Evolutionary conservation across 2,797 vertebrate species (phyloP).

Genomic region (Sternotherus odoratus): DNA sequence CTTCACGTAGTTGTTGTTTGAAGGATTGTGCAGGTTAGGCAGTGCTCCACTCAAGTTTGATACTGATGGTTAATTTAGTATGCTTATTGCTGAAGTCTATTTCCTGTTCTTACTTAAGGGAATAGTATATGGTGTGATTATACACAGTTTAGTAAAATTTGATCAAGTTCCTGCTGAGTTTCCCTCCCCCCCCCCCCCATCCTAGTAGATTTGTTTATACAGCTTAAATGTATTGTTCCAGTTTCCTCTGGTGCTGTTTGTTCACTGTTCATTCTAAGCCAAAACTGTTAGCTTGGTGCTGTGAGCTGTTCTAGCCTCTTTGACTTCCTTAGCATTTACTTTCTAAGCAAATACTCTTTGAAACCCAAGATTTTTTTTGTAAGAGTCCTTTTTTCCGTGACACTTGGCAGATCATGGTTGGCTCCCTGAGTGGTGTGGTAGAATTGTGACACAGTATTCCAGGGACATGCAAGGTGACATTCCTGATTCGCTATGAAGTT

Average conservation of each 20-base stretch:
- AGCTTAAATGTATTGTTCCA: neutral
- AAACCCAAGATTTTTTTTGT: neutral
- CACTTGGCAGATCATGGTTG: neutral
- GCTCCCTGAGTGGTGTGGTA: neutral
- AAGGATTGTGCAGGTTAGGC: neutral
- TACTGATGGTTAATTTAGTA: neutral
- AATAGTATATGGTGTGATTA: neutral
- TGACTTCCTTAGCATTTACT: neutral
- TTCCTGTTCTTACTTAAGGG: neutral
- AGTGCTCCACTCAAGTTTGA: neutral
- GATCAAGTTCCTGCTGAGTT: neutral
- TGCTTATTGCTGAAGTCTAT: neutral
- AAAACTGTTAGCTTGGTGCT: neutral
- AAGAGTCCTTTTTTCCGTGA: neutral
- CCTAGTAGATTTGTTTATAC: neutral
- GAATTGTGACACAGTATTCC: neutral
- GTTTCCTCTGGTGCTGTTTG: neutral
- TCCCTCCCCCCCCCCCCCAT: slow-evolving; percentile 5
- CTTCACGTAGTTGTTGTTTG: fast-evolving
- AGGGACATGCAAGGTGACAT: neutral
- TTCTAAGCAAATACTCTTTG: neutral
- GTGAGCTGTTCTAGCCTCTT: neutral
- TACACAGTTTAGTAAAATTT: neutral
- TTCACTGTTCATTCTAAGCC: slow-evolving; percentile 26
- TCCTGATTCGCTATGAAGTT: neutral